phyloP scores from a whole-genome alignment of 2,113 vertebrate genomes.

The Globicephala melas region DNA sequence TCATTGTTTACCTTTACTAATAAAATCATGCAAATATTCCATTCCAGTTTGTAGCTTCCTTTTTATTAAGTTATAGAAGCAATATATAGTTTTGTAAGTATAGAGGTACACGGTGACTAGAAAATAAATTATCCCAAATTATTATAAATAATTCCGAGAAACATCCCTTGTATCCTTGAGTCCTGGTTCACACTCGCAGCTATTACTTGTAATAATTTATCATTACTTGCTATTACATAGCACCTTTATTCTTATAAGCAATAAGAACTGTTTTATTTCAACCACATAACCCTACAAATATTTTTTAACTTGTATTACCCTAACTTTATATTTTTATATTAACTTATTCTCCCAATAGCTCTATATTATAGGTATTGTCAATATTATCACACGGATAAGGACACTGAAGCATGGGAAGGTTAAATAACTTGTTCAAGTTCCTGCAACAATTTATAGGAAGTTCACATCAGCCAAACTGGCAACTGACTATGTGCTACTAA shows the following conservation, averaged over 20 bases:
- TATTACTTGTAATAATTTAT: not conserved
- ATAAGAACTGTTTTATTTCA: not conserved
- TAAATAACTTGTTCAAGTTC: not conserved
- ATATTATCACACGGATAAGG: not conserved
- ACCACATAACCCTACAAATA: not conserved
- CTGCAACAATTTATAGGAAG: not conserved
- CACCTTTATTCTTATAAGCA: not conserved
- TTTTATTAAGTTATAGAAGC: not conserved
- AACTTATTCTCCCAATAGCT: not conserved
- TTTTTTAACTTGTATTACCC: not conserved
- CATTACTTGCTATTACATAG: not conserved
- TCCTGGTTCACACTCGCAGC: not conserved
- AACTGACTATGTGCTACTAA: not conserved
- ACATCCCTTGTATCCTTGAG: not conserved
- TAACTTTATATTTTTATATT: not conserved
- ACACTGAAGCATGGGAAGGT: not conserved
- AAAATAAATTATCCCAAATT: constrained; percentile 40
- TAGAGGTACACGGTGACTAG: not conserved
- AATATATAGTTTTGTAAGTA: not conserved
- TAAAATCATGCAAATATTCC: not conserved
- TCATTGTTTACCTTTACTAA: not conserved
- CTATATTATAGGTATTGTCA: not conserved
- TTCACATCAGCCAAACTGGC: not conserved
- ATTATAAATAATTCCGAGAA: not conserved
- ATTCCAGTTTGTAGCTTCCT: not conserved